phyloP scores from a whole-genome alignment of 2,888 invertebrate genomes.

The Dynastes hyllus region DNA sequence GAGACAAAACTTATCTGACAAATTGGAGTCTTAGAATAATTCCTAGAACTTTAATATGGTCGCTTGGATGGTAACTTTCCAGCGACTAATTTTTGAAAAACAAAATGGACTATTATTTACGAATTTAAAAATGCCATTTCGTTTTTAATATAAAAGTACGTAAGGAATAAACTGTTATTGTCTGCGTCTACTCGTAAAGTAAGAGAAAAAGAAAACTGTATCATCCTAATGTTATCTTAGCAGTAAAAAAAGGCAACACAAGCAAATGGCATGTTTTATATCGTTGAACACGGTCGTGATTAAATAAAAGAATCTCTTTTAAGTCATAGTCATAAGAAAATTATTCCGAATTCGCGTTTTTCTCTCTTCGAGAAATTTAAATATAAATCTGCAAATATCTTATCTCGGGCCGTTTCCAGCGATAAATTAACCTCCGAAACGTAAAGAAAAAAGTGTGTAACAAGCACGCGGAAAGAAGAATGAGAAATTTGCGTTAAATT shows the following conservation, averaged over 20 bases:
- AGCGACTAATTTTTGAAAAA: no score
- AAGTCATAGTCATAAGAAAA: neutral
- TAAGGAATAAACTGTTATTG: neutral
- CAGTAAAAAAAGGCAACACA: neutral
- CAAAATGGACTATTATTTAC: no score
- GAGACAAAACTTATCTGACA: no score
- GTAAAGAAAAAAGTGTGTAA: slow-evolving; percentile 22
- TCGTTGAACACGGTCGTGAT: neutral
- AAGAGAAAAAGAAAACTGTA: neutral
- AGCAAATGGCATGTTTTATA: neutral
- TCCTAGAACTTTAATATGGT: no score
- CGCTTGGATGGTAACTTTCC: no score
- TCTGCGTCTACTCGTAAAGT: neutral
- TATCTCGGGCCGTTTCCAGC: slow-evolving; percentile 26
- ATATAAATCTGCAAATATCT: slow-evolving; percentile 37
- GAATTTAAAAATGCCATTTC: neutral
- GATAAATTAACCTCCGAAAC: slow-evolving; percentile 32
- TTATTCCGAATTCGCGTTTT: neutral
- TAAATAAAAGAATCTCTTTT: slow-evolving; percentile 23
- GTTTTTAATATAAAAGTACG: neutral
- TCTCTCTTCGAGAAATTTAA: slow-evolving; percentile 21
- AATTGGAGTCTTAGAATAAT: no score
- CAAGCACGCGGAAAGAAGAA: slow-evolving; percentile 24
- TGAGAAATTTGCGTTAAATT: slow-evolving; percentile 36
- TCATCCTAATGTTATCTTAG: neutral